Evolutionary conservation across 53 echinoderm and acorn worm genomes (phyloP).

Genomic region (Arbacia lixula): DNA sequence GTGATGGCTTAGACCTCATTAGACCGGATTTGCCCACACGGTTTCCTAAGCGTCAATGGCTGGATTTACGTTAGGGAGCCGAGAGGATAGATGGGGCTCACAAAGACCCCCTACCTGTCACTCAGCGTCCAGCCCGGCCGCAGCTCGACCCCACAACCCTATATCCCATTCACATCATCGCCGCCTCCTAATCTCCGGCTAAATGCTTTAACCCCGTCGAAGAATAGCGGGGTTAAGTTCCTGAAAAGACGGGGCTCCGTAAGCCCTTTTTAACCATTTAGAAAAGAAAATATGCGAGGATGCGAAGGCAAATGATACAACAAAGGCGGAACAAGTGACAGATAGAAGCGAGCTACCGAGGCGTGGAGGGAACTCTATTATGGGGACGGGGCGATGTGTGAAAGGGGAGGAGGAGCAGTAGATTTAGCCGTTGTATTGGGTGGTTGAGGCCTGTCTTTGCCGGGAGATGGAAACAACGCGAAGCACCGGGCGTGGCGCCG

Average conservation of each 20-base stretch:
- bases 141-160: slow-evolving; percentile 32
- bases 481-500: background rate
- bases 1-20: slow-evolving; percentile 43
- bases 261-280: slow-evolving; percentile 4
- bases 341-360: slow-evolving; percentile 22
- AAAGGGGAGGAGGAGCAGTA: slow-evolving; percentile 27
- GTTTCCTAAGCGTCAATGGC: slow-evolving; percentile 21
- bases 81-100: slow-evolving; percentile 13
- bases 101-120: slow-evolving; percentile 59
- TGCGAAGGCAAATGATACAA: slow-evolving; percentile 20
- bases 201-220: slow-evolving; percentile 47
- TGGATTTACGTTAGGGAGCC: background rate
- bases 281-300: slow-evolving; percentile 48
- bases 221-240: background rate
- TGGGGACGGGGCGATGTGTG: slow-evolving; percentile 18
- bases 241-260: slow-evolving; percentile 14
- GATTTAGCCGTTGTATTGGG: slow-evolving; percentile 7
- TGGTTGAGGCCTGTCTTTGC: background rate
- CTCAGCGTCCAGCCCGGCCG: slow-evolving; percentile 27
- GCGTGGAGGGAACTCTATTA: slow-evolving; percentile 17
- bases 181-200: slow-evolving; percentile 44
- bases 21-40: slow-evolving; percentile 37
- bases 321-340: slow-evolving; percentile 51
- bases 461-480: background rate
- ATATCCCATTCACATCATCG: slow-evolving; percentile 54